phyloP scores from a whole-genome alignment of 30 jellyfish, hydroid and myxozoan genomes.

The Hydractinia symbiolongicarpus region DNA sequence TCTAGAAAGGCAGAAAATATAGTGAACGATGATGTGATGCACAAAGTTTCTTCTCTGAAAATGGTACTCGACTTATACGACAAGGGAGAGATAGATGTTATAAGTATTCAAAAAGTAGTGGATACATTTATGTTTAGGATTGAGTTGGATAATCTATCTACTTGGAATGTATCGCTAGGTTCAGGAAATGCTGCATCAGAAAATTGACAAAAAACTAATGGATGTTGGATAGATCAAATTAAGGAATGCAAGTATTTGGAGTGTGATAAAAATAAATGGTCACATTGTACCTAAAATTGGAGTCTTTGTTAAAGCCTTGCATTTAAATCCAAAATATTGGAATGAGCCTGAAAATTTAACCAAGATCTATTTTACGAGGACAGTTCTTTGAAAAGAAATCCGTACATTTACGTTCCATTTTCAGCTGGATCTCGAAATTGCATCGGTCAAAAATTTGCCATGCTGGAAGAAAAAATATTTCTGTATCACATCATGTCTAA shows the following conservation, averaged over 20 bases:
- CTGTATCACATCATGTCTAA: slow-evolving; percentile 23
- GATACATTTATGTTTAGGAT: slow-evolving; percentile 65
- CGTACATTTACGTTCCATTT: slow-evolving; percentile 77
- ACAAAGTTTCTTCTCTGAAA: slow-evolving; percentile 25
- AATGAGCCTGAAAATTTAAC: slow-evolving; percentile 52
- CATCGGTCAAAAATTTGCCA: slow-evolving; percentile 61
- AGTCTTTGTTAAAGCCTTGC: slow-evolving; percentile 43
- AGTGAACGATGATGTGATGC: neutral
- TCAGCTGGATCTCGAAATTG: slow-evolving; percentile 99
- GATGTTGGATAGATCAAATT: neutral
- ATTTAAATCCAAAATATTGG: slow-evolving; percentile 76
- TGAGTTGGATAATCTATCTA: slow-evolving; percentile 53
- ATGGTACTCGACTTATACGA: slow-evolving; percentile 33
- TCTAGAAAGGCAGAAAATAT: neutral
- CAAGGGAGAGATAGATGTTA: slow-evolving; percentile 41
- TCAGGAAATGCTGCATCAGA: slow-evolving; percentile 71
- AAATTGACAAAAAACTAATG: slow-evolving; percentile 42
- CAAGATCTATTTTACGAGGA: slow-evolving; percentile 83
- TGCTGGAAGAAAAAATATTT: slow-evolving; percentile 30
- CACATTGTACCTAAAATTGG: slow-evolving; percentile 33
- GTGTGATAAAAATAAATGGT: slow-evolving; percentile 21
- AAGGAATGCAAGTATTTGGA: slow-evolving; percentile 26
- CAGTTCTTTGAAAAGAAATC: slow-evolving; percentile 48
- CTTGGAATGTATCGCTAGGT: slow-evolving; percentile 67
- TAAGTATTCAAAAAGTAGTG: slow-evolving; percentile 40